A percentile compares a stretch with the other conserved stretches of the same genome.
Conservation (phyloP, 2,113 vertebrate genomes). For the Epinephelus moara region DNA sequence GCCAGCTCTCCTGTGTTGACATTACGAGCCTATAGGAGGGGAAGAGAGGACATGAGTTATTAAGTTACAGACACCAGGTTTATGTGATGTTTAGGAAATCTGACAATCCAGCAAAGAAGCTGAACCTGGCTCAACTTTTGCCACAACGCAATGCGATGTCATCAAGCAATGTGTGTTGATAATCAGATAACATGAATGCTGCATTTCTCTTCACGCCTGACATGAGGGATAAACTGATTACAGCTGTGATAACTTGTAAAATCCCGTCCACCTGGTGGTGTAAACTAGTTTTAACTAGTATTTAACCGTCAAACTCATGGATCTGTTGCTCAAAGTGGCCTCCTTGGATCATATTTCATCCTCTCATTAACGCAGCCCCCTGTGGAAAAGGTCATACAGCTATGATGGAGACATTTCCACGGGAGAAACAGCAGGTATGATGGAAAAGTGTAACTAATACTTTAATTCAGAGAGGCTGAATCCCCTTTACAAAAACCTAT, state of each 20-base stretch:
- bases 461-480: background rate
- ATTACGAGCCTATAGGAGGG: conserved; percentile 91
- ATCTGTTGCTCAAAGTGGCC: too few species aligned
- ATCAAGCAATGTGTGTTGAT: too few species aligned
- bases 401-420: background rate
- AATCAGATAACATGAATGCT: background rate
- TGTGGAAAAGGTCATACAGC: background rate
- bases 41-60: conserved; percentile 24
- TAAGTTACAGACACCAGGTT: background rate
- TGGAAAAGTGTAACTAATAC: background rate
- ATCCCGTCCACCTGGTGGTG: background rate
- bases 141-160: too few species aligned
- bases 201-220: background rate
- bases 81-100: background rate
- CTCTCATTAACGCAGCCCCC: background rate
- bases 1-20: conserved; percentile 92
- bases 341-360: too few species aligned
- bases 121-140: too few species aligned
- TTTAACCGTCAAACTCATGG: background rate
- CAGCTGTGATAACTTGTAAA: background rate
- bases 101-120: background rate
- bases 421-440: background rate
- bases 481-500: background rate
- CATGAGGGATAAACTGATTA: background rate
- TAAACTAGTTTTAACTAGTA: background rate